A percentile compares a stretch with the other conserved stretches of the same genome.
Evolutionary conservation across 2,113 vertebrate species (phyloP).

Genomic region (Paracanthobrama guichenoti): DNA sequence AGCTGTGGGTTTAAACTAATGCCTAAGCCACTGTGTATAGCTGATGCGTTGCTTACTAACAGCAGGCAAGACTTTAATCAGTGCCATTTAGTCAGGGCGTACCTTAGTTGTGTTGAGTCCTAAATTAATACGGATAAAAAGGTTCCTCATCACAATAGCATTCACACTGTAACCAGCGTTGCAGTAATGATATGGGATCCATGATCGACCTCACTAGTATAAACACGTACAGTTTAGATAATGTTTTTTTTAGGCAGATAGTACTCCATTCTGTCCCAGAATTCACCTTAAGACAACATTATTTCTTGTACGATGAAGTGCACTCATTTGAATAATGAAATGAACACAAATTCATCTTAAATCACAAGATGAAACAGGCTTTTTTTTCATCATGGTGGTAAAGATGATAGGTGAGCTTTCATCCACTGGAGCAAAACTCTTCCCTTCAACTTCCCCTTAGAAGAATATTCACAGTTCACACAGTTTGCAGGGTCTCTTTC

Average conservation of each 20-base stretch:
- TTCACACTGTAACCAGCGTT: background rate
- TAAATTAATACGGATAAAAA: background rate
- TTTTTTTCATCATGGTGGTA: background rate
- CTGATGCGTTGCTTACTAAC: background rate
- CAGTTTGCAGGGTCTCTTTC: background rate
- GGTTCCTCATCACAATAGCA: background rate
- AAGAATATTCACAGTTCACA: background rate
- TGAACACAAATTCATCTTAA: background rate
- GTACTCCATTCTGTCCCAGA: background rate
- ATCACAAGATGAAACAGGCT: background rate
- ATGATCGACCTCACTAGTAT: background rate
- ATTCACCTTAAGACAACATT: background rate
- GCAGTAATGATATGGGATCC: background rate
- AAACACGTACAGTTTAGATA: background rate
- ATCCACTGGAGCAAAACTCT: background rate
- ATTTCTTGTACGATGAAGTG: background rate
- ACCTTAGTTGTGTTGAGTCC: background rate
- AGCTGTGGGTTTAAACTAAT: background rate
- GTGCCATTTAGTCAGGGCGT: background rate
- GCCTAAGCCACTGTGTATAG: background rate
- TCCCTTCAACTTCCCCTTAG: background rate
- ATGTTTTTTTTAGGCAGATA: background rate
- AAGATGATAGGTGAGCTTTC: constrained; percentile 14
- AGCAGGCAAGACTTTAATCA: background rate
- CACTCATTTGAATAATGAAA: background rate